Conservation (phyloP, 1,140 invertebrate genomes). For the Venustaconcha ellipsiformis region DNA sequence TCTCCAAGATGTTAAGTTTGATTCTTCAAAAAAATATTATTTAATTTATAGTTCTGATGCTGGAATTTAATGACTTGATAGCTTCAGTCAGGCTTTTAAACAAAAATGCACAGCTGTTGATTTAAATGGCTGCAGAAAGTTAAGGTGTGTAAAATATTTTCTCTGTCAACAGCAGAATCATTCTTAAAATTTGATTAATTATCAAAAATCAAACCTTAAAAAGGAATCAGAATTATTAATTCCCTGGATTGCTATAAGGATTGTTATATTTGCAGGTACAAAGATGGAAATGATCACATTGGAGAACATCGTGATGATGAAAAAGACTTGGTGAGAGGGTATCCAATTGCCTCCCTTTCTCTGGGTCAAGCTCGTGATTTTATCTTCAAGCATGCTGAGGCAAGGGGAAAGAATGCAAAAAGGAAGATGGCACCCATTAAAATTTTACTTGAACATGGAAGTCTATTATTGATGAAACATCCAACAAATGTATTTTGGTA, state of each 20-base stretch:
- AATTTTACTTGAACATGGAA: conserved; percentile 76
- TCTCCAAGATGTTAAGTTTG: no score
- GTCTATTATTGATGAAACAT: conserved; percentile 79
- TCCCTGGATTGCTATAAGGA: background rate
- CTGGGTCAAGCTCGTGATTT: conserved; percentile 78
- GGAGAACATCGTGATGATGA: conserved; percentile 82
- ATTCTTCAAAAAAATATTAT: no score
- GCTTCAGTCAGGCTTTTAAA: no score
- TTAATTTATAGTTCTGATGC: no score
- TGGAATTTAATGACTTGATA: no score
- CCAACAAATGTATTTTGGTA: conserved; percentile 81
- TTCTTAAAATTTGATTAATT: no score
- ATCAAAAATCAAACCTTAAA: no score
- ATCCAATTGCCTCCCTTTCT: conserved; percentile 79
- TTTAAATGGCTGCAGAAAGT: no score
- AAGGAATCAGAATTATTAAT: no score
- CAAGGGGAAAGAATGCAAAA: conserved; percentile 62
- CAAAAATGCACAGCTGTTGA: no score
- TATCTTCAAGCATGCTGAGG: conserved; percentile 76
- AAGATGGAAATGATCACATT: conserved; percentile 79
- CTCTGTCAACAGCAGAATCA: no score
- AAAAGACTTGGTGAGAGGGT: conserved; percentile 74
- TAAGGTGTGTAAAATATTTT: no score
- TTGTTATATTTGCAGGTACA: conserved; percentile 72
- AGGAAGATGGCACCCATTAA: conserved; percentile 71